Base-by-base conservation (phyloP, 2,888 invertebrate genomes). In the Laspeyria flexula region DNA sequence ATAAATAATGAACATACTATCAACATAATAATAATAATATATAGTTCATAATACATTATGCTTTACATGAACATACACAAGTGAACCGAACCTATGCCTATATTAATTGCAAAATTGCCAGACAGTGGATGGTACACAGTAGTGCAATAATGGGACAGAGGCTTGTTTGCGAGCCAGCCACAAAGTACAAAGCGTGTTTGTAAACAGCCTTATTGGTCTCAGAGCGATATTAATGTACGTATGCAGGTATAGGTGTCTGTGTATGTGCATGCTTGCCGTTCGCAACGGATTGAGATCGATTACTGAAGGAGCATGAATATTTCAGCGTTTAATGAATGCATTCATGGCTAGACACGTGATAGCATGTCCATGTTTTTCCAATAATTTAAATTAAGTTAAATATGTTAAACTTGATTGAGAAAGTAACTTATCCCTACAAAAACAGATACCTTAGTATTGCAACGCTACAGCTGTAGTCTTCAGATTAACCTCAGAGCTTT, bases 151-250 rank as follows among this genome's bases (percentile, higher is more conserved):
- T 79, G 76, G 71, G 71, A 73, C 75, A 71, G 57, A 63, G 60
- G 68, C 68, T 68, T 81, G 83, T 81, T 82, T 81, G 79, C 70
- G 55, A 71, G 69, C 68, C 70, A 63, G 70, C 81, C 81, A 71
- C 83, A 81, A 80, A 78, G 79, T 81, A 83, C 87, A 84, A 84
- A 85, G 85, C 80, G 65, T 81, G 82, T 81, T 77, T 81, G 86
- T 77, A 76, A 77, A 80, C 81, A 80, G 75, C 81, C 76, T 81
- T 85, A 84, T 85, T 81, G 82, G 82, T 78, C 77, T 80, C 81
- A 81, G 80, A 79, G 82, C 74, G 73, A 77, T 75, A 78, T 83
- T 83, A 81, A 77, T 77, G 59, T 58, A 65, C 48, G 52, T 58
- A 65, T 38, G 50, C 40, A 33, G 21, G 43, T 46, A 25, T 18